Conservation (phyloP, 2,113 vertebrate species). For the Oryzias javanicus region DNA sequence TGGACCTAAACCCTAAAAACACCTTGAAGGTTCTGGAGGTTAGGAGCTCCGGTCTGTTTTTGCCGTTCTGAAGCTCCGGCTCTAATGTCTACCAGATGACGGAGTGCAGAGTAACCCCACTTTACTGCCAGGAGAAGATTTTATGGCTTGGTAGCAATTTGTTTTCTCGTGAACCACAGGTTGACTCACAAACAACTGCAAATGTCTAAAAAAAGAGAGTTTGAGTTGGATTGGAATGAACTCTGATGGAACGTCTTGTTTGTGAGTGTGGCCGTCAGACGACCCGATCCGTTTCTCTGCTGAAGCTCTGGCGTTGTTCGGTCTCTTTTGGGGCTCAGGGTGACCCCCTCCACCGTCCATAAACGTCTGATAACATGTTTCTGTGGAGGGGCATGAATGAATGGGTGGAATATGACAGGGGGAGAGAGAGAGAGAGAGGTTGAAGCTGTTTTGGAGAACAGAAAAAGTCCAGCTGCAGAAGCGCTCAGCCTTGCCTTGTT, state of each 20-base stretch:
- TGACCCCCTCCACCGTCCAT: no score
- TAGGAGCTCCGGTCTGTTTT: slow-evolving; percentile 27
- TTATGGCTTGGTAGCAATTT: slow-evolving; percentile 73
- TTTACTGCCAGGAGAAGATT: slow-evolving; percentile 60
- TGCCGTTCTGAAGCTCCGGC: slow-evolving; percentile 48
- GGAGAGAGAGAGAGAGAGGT: no score
- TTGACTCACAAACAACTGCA: slow-evolving; percentile 54
- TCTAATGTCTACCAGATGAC: slow-evolving; percentile 75
- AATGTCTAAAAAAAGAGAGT: slow-evolving; percentile 45
- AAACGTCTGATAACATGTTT: no score
- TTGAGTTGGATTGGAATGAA: slow-evolving; percentile 22
- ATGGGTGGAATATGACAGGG: no score
- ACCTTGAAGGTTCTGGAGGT: slow-evolving; percentile 27
- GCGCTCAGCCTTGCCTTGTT: slow-evolving; percentile 38
- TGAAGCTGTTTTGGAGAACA: not conserved
- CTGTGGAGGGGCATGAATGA: no score
- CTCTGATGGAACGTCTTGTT: no score
- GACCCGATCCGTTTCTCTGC: no score
- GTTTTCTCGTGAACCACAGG: slow-evolving; percentile 71
- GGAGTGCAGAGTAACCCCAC: slow-evolving; percentile 29
- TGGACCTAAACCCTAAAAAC: slow-evolving; percentile 7
- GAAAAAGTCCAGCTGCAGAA: slow-evolving; percentile 1
- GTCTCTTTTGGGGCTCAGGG: no score
- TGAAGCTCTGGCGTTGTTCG: no score
- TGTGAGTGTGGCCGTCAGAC: no score